phyloP scores from a whole-genome alignment of 2,888 invertebrate genomes.

The Standfussiana lucernea region DNA sequence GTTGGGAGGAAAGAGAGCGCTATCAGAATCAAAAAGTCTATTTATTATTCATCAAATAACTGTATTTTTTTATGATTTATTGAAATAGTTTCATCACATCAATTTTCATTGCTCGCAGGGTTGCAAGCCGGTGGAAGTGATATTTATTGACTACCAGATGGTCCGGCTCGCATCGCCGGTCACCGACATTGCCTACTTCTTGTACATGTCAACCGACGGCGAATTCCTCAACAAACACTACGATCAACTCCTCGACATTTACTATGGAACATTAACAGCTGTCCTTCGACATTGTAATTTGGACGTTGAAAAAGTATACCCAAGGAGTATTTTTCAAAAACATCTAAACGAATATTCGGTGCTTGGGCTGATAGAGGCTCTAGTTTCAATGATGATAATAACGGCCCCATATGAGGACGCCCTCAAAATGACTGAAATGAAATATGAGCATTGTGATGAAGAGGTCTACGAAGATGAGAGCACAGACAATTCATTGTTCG shows the following conservation, averaged over 20 bases:
- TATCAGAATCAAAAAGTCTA: background rate
- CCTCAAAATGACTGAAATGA: constrained; percentile 80
- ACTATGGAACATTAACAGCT: constrained; percentile 81
- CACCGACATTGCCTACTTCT: constrained; percentile 81
- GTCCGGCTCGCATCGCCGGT: constrained; percentile 81
- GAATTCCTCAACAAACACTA: constrained; percentile 78
- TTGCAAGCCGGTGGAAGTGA: constrained; percentile 77
- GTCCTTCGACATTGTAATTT: constrained; percentile 80
- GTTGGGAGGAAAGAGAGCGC: background rate
- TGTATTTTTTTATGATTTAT: background rate
- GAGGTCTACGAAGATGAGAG: constrained; percentile 69
- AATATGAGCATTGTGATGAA: constrained; percentile 75
- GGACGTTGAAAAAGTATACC: constrained; percentile 77
- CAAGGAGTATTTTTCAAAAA: constrained; percentile 75
- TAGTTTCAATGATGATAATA: constrained; percentile 85
- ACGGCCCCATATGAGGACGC: constrained; percentile 82
- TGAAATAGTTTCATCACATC: background rate
- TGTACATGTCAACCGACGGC: constrained; percentile 80
- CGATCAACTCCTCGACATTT: constrained; percentile 76
- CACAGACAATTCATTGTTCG: constrained; percentile 73
- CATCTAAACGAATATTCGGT: constrained; percentile 81
- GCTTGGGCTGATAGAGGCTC: constrained; percentile 82
- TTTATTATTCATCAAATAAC: background rate
- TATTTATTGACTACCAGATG: constrained; percentile 81
- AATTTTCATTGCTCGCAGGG: constrained; percentile 74